These are phyloP conservation scores for Grammatotria lemairii DNA, from an alignment of 2,113 vertebrate genomes.

Conservation along the genomic window DNA sequence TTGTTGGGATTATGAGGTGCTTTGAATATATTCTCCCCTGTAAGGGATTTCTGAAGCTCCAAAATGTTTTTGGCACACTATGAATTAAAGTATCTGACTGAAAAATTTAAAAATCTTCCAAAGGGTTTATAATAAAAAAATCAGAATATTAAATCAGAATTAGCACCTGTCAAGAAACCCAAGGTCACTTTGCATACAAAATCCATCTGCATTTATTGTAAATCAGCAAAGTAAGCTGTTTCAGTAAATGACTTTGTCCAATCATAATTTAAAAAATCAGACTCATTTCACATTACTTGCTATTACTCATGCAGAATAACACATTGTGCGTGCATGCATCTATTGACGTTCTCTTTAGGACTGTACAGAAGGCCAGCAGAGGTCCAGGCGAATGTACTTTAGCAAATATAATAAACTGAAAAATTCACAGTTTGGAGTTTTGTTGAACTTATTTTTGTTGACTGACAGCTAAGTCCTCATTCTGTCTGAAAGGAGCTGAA, in stretches of 20 bases:
- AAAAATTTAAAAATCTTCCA: not conserved
- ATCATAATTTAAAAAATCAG: not conserved
- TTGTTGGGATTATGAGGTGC: not conserved
- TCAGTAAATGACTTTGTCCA: not conserved
- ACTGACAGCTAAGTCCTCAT: not conserved
- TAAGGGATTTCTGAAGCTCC: not conserved
- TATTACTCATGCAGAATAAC: not conserved
- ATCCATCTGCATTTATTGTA: not conserved
- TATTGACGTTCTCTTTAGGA: not conserved
- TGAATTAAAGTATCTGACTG: not conserved
- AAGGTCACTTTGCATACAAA: not conserved
- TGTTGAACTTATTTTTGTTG: not conserved
- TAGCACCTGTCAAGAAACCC: not conserved
- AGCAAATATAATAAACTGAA: not conserved
- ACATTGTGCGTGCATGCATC: not conserved
- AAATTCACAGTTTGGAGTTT: not conserved
- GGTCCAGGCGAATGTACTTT: not conserved
- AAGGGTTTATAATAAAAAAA: not conserved
- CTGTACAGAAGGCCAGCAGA: not conserved
- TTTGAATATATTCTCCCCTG: not conserved
- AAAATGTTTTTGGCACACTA: not conserved
- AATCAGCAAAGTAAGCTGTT: not conserved
- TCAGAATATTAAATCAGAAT: not conserved
- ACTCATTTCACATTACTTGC: not conserved
- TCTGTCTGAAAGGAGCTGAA: not conserved